Evolutionary conservation across 2,113 vertebrate species (phyloP), one percentile per base, ranked within the genome.

Genomic region (Calidris pygmaea): DNA sequence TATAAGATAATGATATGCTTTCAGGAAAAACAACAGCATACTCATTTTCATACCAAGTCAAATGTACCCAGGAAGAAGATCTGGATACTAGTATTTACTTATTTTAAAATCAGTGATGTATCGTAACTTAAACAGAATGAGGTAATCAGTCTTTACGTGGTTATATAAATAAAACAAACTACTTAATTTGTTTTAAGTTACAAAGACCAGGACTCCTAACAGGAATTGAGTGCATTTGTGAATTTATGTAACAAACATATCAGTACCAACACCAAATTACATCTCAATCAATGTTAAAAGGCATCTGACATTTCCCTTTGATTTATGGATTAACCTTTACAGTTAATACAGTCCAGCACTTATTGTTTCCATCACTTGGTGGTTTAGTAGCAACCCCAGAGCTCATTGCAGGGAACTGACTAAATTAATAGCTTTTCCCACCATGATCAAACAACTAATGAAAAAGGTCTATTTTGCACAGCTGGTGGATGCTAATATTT

Each of bases 281-380:
- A 93, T 92, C 98, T 98, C 97, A 97, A 97, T 97, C 97, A 97
- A 96, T 68, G 96, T 97, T 97, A 97, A 97, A 96, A 97, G 97
- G 96, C 95, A 85, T 59, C 91, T 98, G 98, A 98, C 98, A 97
- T 98, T 98, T 98, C 87, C 96, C 82, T 97, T 96, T 98, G 98
- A 98, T 98, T 98, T 97, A 98, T 97, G 98, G 94, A 97, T 97
- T 97, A 98, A 98, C 98, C 98, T 98, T 98, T 98, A 96, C 94
- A 93, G 94, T 95, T 96, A 93, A 97, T 94, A 45, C 79, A 95
- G 80, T 95, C 70, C 39, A 91, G 87, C 81, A 71, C 97, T 98
- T 97, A 96, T 97, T 93, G 95, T 95, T 97, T 97, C 91, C 94
- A 92, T 87, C 89, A 75, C 71, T 74, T 81, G 3, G 47, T 95